Evolutionary conservation across 2,113 vertebrate genomes (phyloP).

Genomic region (Ondatra zibethicus): DNA sequence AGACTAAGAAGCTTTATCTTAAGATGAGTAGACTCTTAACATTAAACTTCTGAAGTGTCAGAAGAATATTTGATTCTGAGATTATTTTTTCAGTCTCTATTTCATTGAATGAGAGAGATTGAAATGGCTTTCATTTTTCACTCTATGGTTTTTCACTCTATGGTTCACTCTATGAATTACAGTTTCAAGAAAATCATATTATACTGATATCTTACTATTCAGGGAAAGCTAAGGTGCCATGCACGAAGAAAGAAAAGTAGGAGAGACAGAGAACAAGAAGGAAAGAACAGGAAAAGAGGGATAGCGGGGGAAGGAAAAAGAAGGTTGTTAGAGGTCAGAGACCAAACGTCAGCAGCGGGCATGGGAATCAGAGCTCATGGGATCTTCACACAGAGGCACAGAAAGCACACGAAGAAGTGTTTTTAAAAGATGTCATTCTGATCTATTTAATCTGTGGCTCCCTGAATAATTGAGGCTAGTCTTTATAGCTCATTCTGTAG

Average conservation of each 20-base stretch:
- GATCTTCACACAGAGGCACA: background rate
- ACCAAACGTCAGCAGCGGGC: background rate
- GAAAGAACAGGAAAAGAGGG: no score
- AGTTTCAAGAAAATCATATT: background rate
- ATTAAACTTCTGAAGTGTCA: background rate
- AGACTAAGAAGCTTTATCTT: constrained; percentile 5
- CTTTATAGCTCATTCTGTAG: background rate
- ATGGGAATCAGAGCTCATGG: background rate
- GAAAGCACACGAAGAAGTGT: background rate
- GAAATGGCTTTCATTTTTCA: background rate
- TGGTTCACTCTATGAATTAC: no score
- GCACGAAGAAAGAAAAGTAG: background rate
- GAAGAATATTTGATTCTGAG: constrained; percentile 33
- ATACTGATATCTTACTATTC: background rate
- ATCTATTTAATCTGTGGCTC: background rate
- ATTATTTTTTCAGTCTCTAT: constrained; percentile 1
- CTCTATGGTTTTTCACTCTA: background rate
- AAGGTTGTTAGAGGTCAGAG: background rate
- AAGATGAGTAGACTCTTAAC: background rate
- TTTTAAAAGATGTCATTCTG: background rate
- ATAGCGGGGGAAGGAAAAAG: background rate
- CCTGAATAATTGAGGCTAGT: background rate
- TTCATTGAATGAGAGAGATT: background rate
- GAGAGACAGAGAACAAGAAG: background rate
- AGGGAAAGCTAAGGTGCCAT: background rate